Percentiles rank a stretch among this genome's conserved stretches.
phyloP scores from a whole-genome alignment of 2,113 vertebrate species.

The Perca fluviatilis region DNA sequence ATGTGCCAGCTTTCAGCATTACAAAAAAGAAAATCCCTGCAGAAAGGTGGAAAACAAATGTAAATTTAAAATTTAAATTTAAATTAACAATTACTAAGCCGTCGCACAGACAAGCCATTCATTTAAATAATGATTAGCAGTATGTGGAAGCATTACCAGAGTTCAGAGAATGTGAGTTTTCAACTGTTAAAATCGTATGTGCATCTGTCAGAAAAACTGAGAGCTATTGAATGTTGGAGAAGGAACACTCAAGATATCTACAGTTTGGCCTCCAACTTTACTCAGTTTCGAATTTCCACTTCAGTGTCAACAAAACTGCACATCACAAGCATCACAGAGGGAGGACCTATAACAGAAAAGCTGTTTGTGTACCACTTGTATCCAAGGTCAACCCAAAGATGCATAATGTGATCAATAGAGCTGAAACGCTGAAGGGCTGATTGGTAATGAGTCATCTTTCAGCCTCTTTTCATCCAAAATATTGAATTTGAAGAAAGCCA shows the following conservation, averaged over 20 bases:
- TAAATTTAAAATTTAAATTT: background rate
- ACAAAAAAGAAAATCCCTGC: background rate
- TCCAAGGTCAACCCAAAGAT: slow-evolving; percentile 47
- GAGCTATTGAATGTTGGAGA: background rate
- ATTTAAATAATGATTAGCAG: slow-evolving; percentile 1
- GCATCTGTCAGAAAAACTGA: slow-evolving; percentile 5
- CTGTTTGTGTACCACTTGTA: slow-evolving; percentile 2
- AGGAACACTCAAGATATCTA: background rate
- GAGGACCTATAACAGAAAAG: background rate
- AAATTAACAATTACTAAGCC: slow-evolving; percentile 11
- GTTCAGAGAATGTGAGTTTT: background rate
- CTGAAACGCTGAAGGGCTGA: background rate
- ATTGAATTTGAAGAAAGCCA: slow-evolving; percentile 36
- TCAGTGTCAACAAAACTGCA: slow-evolving; percentile 23
- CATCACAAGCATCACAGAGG: background rate
- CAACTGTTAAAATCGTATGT: background rate
- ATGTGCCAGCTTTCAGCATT: background rate
- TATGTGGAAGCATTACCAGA: background rate
- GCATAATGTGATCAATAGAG: slow-evolving; percentile 13
- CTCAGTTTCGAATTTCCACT: slow-evolving; percentile 9
- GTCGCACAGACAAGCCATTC: background rate
- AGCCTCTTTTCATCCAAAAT: slow-evolving; percentile 16
- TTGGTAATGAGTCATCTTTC: slow-evolving; percentile 24
- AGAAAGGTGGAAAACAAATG: background rate
- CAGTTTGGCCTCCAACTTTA: background rate